Base-by-base conservation (phyloP, 2,797 vertebrate genomes). In the Leptodactylus fallax region DNA sequence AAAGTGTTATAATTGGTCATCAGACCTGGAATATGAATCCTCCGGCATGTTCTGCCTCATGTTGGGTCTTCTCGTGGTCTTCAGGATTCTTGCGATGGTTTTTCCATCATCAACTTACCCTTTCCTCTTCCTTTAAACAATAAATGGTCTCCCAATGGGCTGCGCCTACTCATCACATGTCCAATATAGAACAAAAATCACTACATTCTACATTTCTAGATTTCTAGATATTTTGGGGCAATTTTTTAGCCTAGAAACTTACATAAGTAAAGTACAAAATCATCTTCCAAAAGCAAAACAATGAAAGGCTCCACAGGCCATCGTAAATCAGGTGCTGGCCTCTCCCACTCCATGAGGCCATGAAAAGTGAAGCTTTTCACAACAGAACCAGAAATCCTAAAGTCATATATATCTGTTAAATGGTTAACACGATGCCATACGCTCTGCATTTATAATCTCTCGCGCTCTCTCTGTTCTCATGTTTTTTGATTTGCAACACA, bases 401-500 rank as follows among this genome's bases (percentile, higher is more conserved):
- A 58, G 25, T 53, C 12, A 9, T 51, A 27, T 25, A 27, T 19
- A 9, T 82, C 63, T 69, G 49, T 60, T 65, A 72, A 72, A 84
- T 21, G 55, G 67, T 84, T 84, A 84, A 84, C 55, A n/a, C 67
- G 7, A 58, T 45, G 53, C 69, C 53, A 45, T 23, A 84, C 27
- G 67, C 67, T 60, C 51, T 53, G 56, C 27, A 84, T 56, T 71
- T 74, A 61, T 23, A 14, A 74, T 58, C 65, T 58, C 36, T 14
- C 23, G 51, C 51, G 51, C 51, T 17, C 81, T 19, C 51, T 60
- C 72, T 63, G 25, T 55, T 45, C 82, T 72, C 71, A 23, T 85
- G 58, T 36, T 85, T 55, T 85, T 76, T 85, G 71, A 85, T 77
- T 85, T 77, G 83, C 83, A 56, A 77, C 58, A 76, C 72, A 77